These are phyloP conservation scores for Leucophenga montana DNA, from an alignment of 2,888 invertebrate species.

Conservation along the genomic window DNA sequence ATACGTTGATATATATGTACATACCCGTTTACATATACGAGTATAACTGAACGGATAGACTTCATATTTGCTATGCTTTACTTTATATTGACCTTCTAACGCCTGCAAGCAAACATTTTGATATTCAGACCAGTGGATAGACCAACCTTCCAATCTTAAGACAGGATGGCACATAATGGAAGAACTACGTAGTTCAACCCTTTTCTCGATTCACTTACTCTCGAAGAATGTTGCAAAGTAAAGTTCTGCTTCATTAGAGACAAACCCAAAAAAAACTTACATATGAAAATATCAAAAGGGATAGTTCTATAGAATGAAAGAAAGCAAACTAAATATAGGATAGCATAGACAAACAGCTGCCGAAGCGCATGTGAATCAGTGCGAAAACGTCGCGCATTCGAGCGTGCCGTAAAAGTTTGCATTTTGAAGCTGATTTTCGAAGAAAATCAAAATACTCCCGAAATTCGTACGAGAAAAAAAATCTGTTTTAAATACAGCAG, in stretches of 20 bases:
- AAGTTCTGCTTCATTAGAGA: conserved; percentile 52
- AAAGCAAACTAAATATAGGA: not conserved
- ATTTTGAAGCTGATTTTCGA: too few relatives aligned
- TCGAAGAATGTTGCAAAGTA: conserved; percentile 39
- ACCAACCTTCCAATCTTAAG: too few relatives aligned
- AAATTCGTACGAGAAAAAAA: too few relatives aligned
- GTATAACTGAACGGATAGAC: too few relatives aligned
- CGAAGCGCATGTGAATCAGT: not conserved
- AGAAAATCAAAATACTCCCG: too few relatives aligned
- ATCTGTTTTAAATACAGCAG: not conserved
- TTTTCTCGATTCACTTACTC: conserved; percentile 51
- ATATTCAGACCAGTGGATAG: too few relatives aligned
- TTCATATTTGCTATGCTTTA: too few relatives aligned
- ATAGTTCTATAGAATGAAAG: not conserved
- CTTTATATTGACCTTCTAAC: not conserved
- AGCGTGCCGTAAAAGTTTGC: too few relatives aligned
- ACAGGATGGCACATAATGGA: not conserved
- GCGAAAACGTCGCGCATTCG: too few relatives aligned
- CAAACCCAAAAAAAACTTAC: not conserved
- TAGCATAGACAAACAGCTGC: conserved; percentile 20
- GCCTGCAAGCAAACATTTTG: not conserved
- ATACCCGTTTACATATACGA: too few relatives aligned
- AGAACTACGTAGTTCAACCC: conserved; percentile 38
- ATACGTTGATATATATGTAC: not conserved
- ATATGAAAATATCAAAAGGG: too few relatives aligned